Evolutionary conservation across 2,113 vertebrate species (phyloP).

Genomic region (Periophthalmus modestus): DNA sequence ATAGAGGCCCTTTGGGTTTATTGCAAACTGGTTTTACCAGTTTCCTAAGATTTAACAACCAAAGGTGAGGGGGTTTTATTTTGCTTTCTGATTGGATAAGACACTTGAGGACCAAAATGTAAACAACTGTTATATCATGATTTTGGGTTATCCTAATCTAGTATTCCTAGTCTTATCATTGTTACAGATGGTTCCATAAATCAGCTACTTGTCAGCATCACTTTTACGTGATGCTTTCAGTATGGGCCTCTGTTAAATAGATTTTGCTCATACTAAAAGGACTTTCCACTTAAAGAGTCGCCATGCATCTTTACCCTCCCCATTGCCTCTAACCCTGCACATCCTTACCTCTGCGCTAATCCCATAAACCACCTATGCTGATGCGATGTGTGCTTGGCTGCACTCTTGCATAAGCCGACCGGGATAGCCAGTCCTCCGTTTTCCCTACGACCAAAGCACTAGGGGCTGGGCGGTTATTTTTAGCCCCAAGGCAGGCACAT

Average conservation of each 20-base stretch:
- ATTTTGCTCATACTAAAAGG: too few species aligned
- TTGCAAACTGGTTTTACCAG: too few species aligned
- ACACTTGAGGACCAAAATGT: too few species aligned
- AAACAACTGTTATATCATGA: too few species aligned
- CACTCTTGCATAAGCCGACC: conserved; percentile 55
- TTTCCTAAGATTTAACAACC: too few species aligned
- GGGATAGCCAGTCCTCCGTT: conserved; percentile 43
- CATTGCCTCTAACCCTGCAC: conserved; percentile 28
- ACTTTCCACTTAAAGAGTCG: conserved; percentile 20
- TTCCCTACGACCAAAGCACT: conserved; percentile 46
- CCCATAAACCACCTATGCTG: conserved; percentile 59
- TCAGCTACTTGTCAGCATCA: not conserved
- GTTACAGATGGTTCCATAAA: too few species aligned
- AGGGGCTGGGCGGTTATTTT: conserved; percentile 62
- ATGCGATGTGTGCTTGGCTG: conserved; percentile 42
- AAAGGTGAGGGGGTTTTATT: too few species aligned
- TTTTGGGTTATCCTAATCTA: too few species aligned
- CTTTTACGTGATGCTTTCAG: not conserved
- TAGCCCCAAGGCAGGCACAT: conserved; percentile 51
- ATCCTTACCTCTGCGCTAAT: conserved; percentile 54
- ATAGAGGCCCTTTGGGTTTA: too few species aligned
- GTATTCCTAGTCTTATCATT: too few species aligned
- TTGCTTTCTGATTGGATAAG: too few species aligned
- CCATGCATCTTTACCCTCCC: conserved; percentile 32
- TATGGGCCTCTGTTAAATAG: not conserved